Evolutionary conservation across 2,888 invertebrate genomes (phyloP).

Genomic region (Gisinianus flammeolus): DNA sequence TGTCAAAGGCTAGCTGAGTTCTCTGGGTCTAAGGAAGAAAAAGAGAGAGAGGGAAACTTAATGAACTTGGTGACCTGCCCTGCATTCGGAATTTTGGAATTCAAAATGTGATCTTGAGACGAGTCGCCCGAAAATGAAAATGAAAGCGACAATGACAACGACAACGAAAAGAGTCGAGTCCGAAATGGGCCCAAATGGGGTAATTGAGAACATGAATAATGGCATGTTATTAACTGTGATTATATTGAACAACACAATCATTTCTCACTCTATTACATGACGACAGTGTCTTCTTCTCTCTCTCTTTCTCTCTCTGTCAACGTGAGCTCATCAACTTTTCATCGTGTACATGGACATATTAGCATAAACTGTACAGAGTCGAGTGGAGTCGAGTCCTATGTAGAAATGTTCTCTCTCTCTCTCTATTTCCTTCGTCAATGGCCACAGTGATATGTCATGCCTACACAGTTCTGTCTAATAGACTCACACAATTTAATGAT

Average conservation of each 20-base stretch:
- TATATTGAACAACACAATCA: slow-evolving; percentile 14
- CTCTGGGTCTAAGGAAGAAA: neutral
- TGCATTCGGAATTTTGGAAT: slow-evolving; percentile 21
- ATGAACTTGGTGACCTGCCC: slow-evolving; percentile 35
- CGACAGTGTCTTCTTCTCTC: slow-evolving; percentile 19
- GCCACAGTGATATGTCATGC: neutral
- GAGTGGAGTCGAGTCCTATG: neutral
- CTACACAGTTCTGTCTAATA: neutral
- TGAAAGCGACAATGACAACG: neutral
- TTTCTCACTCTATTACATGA: slow-evolving; percentile 28
- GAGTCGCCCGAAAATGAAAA: neutral
- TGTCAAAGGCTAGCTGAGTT: slow-evolving; percentile 52
- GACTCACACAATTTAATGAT: slow-evolving; percentile 14
- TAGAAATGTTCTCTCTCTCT: neutral
- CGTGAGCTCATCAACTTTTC: slow-evolving; percentile 24
- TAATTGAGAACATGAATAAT: slow-evolving; percentile 21
- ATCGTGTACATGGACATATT: neutral
- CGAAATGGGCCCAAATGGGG: neutral
- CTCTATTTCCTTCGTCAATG: neutral
- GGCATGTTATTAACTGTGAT: slow-evolving; percentile 13
- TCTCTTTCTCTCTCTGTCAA: neutral
- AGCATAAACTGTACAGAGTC: neutral
- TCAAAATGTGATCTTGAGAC: neutral
- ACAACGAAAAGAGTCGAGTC: neutral
- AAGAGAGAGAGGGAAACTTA: slow-evolving; percentile 1